Percentiles rank a stretch among this genome's conserved stretches.
phyloP scores from a whole-genome alignment of 2,113 vertebrate genomes.

The Vanacampus margaritifer region DNA sequence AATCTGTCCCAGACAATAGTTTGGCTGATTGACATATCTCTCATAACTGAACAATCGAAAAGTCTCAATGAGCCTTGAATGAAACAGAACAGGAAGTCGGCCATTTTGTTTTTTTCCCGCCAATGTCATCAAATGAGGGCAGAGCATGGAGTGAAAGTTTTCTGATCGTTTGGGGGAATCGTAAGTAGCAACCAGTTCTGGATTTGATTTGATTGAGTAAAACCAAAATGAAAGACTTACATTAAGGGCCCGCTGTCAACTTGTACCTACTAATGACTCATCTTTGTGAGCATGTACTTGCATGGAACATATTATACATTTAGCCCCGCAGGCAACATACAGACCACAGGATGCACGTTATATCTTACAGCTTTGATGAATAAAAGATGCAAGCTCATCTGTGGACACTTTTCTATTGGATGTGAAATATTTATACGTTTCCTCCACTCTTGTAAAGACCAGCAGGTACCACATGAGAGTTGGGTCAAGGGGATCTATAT shows the following conservation, averaged over 20 bases:
- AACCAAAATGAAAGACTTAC: no score
- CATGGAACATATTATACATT: neutral
- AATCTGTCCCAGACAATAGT: no score
- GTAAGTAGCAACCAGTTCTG: neutral
- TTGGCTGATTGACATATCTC: no score
- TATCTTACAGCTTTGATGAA: slow-evolving; percentile 63
- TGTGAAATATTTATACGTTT: slow-evolving; percentile 67
- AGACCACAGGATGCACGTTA: slow-evolving; percentile 22
- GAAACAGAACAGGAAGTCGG: no score
- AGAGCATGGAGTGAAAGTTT: no score
- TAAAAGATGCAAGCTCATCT: slow-evolving; percentile 68
- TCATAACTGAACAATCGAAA: no score
- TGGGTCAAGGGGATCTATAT: slow-evolving; percentile 58
- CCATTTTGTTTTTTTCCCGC: no score
- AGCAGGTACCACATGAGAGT: slow-evolving; percentile 43
- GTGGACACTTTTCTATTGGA: slow-evolving; percentile 57
- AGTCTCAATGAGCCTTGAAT: no score
- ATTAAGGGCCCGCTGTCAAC: neutral
- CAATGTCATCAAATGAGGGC: no score
- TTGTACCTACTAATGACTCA: neutral
- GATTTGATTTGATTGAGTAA: neutral
- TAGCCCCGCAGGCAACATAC: slow-evolving; percentile 28
- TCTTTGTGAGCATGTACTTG: neutral
- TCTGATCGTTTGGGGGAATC: no score
- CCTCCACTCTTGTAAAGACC: slow-evolving; percentile 49